Base-by-base conservation (phyloP, 2,797 vertebrate species). In the Carapus acus region DNA sequence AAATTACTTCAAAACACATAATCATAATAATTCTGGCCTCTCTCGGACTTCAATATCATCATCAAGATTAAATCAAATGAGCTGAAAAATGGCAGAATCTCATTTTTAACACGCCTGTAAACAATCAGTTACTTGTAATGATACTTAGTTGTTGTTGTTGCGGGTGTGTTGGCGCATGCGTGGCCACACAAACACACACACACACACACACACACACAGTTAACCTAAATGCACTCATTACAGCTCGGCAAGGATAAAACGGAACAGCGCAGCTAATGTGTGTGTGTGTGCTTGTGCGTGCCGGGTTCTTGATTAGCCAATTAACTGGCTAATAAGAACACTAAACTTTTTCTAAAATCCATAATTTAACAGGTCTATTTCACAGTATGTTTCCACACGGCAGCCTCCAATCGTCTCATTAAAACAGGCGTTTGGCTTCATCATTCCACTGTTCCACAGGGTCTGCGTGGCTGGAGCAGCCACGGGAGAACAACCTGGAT, bases 361-460 rank as follows among this genome's bases (percentile, higher is more conserved):
- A 39, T 50, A 62, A 67, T 67, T 36, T 59, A 49, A 42, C n/a
- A 17, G 17, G 22, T 46, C 22, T 11, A 16, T 31, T 58, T 33
- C 31, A 24, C 21, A 43, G 20, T 13, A 18, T 23, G 33, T 43
- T 54, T 57, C 31, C 61, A 31, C 22, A 39, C 16, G 15, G 23
- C 44, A 42, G 43, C 38, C 31, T 15, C 17, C 18, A 15, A 55
- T 45, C 46, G 48, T 38, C 22, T 53, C 27, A 42, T 70, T 43
- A 49, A 29, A n/a, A 22, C 17, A 3, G 37, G 16, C 6, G 39
- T 50, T 49, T 17, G 13, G 41, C 21, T 29, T 39, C 15, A 45
- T 45, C 24, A 19, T 46, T 23, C 5, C 29, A 58, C 29, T 12
- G 12, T 18, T 43, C 21, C 20, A 43, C 14, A 27, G 14, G 3